phyloP scores from a whole-genome alignment of 2,797 vertebrate genomes.

The Lateolabrax maculatus region DNA sequence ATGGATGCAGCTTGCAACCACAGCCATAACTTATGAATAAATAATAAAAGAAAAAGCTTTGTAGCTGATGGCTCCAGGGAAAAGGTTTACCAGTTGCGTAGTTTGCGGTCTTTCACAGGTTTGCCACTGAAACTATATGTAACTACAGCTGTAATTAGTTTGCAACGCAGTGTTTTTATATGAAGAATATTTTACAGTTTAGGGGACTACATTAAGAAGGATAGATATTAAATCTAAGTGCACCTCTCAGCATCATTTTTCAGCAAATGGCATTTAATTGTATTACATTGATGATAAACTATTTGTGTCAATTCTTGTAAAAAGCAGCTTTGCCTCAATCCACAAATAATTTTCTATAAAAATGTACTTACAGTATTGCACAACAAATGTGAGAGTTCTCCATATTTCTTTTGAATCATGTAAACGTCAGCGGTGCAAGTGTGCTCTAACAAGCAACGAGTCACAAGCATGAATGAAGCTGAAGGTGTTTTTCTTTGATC shows the following conservation, averaged over 20 bases:
- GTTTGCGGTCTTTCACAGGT: constrained; percentile 1
- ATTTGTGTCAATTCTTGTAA: neutral
- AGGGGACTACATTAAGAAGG: neutral
- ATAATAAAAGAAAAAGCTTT: constrained; percentile 39
- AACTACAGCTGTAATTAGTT: constrained; percentile 30
- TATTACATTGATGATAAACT: neutral
- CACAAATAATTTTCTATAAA: neutral
- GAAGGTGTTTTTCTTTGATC: constrained; percentile 16
- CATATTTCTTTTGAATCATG: neutral
- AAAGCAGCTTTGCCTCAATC: neutral
- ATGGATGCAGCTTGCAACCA: constrained; percentile 34
- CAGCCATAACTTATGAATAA: constrained; percentile 53
- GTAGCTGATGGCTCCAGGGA: constrained; percentile 15
- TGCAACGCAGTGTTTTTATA: constrained; percentile 12
- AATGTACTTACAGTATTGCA: neutral
- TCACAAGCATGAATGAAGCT: constrained; percentile 6
- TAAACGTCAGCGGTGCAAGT: neutral
- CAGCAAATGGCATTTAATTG: neutral
- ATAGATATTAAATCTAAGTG: neutral
- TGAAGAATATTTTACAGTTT: constrained; percentile 2
- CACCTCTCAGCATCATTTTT: neutral
- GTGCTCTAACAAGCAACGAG: constrained; percentile 19
- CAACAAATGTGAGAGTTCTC: neutral
- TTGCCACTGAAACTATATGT: constrained; percentile 11
- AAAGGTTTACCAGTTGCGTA: constrained; percentile 1